A percentile compares a stretch with the other conserved stretches of the same genome.
Evolutionary conservation across 2,888 invertebrate genomes (phyloP).

Genomic region (Sthenelais limicola): DNA sequence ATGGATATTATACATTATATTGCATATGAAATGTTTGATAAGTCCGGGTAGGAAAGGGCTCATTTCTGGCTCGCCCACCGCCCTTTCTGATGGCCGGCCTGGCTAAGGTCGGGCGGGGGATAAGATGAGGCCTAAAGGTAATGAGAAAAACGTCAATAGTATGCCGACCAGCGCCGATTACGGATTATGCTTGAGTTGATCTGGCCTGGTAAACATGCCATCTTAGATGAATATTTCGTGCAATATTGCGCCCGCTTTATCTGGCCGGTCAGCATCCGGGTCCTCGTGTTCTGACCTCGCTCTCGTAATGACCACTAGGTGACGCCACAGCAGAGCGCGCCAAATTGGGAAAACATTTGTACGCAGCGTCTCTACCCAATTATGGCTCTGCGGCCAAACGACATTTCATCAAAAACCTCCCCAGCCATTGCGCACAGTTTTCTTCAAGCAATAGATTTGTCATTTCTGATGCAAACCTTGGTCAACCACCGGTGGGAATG

Average conservation of each 20-base stretch:
- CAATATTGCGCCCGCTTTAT: slow-evolving; percentile 37
- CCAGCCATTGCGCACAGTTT: too few relatives aligned
- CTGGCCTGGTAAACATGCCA: slow-evolving; percentile 41
- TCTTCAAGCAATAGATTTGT: too few relatives aligned
- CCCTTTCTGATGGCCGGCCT: neutral
- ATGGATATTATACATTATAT: slow-evolving; percentile 30
- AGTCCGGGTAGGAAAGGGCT: slow-evolving; percentile 7
- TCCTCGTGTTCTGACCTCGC: slow-evolving; percentile 14
- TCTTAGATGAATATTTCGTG: slow-evolving; percentile 40
- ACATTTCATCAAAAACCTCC: slow-evolving; percentile 32
- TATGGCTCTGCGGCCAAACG: slow-evolving; percentile 18
- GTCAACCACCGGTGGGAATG: too few relatives aligned
- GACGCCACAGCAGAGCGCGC: slow-evolving; percentile 16
- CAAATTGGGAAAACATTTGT: slow-evolving; percentile 36
- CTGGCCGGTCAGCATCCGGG: neutral
- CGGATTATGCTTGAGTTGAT: slow-evolving; percentile 38
- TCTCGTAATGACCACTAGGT: slow-evolving; percentile 26
- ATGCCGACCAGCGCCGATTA: slow-evolving; percentile 30
- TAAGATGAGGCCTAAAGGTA: slow-evolving; percentile 38
- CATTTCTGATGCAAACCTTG: too few relatives aligned
- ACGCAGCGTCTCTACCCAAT: slow-evolving; percentile 9
- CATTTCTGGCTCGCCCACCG: slow-evolving; percentile 3
- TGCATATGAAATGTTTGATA: slow-evolving; percentile 35
- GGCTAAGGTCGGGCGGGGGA: slow-evolving; percentile 6
- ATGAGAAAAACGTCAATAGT: slow-evolving; percentile 43